A percentile compares a stretch with the other conserved stretches of the same genome.
Conservation (phyloP, 2,888 invertebrate species). For the Chalcosyrphus nemorum region DNA sequence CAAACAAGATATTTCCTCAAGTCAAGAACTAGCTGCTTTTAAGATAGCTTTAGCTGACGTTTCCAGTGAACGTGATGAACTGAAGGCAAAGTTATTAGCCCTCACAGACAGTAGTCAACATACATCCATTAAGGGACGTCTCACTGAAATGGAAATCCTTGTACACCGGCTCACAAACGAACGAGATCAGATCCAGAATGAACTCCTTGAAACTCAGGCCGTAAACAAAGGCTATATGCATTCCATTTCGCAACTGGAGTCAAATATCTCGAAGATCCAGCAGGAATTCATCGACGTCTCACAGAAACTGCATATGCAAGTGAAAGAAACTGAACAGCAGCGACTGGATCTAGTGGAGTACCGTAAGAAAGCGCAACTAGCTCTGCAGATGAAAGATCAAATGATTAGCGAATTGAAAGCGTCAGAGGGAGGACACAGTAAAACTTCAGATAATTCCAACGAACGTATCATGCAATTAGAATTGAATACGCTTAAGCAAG, state of each 20-base stretch:
- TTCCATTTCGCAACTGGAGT: slow-evolving; percentile 80
- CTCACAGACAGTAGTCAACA: slow-evolving; percentile 77
- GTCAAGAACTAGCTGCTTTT: slow-evolving; percentile 77
- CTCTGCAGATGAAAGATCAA: slow-evolving; percentile 89
- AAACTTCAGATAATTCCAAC: slow-evolving; percentile 51
- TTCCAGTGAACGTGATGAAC: slow-evolving; percentile 78
- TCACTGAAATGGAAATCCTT: slow-evolving; percentile 76
- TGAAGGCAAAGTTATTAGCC: slow-evolving; percentile 75
- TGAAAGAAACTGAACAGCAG: slow-evolving; percentile 82
- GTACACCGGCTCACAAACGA: slow-evolving; percentile 75
- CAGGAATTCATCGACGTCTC: slow-evolving; percentile 82
- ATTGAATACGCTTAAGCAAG: slow-evolving; percentile 84
- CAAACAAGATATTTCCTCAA: not conserved
- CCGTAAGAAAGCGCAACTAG: slow-evolving; percentile 89
- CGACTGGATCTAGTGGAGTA: slow-evolving; percentile 88
- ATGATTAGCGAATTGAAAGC: slow-evolving; percentile 85
- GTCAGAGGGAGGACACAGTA: slow-evolving; percentile 56
- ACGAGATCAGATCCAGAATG: slow-evolving; percentile 76
- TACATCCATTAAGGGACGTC: slow-evolving; percentile 74
- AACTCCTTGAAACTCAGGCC: slow-evolving; percentile 74
- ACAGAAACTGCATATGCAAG: slow-evolving; percentile 83
- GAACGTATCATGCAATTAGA: slow-evolving; percentile 83
- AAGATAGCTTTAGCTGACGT: slow-evolving; percentile 79
- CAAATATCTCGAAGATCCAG: slow-evolving; percentile 81
- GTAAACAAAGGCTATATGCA: slow-evolving; percentile 78